Percentiles rank a stretch among this genome's conserved stretches.
phyloP scores from a whole-genome alignment of 1,140 invertebrate genomes.

The Muscidifurax raptorellus region DNA sequence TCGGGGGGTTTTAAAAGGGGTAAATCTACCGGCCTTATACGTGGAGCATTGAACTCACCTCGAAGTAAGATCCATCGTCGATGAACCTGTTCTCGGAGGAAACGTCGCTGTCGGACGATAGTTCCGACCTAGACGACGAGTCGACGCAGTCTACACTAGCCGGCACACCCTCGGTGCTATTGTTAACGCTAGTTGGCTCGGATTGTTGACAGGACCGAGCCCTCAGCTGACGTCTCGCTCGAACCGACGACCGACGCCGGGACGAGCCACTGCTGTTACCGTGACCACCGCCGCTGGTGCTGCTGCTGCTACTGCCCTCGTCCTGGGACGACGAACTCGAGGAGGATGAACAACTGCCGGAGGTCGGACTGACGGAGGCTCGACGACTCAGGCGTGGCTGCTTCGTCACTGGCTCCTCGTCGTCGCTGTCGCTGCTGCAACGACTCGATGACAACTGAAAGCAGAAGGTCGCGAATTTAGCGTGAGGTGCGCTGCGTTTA shows the following conservation, averaged over 20 bases:
- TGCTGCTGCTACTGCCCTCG: not conserved
- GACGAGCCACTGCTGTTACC: not conserved
- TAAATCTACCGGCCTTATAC: too few species aligned
- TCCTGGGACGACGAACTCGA: not conserved
- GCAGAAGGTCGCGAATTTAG: not conserved
- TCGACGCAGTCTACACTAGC: conserved; percentile 49
- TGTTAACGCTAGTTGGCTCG: conserved; percentile 55
- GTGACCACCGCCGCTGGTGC: not conserved
- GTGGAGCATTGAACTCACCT: conserved; percentile 64
- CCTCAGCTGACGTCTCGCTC: conserved; percentile 19
- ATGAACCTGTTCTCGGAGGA: conserved; percentile 68
- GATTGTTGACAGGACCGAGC: conserved; percentile 58
- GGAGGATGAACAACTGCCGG: not conserved
- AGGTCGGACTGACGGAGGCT: not conserved
- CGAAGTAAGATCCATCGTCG: conserved; percentile 74
- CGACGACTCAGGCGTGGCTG: conserved; percentile 76
- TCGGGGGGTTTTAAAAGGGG: too few species aligned
- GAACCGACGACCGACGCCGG: not conserved
- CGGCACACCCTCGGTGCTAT: conserved; percentile 7
- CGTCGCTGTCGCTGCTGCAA: conserved; percentile 73
- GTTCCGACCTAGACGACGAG: conserved; percentile 56
- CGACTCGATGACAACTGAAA: conserved; percentile 67
- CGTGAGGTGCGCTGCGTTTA: not conserved
- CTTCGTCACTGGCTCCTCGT: conserved; percentile 83
- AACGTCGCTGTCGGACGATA: conserved; percentile 71